Evolutionary conservation across 2,888 invertebrate species (phyloP).

Genomic region (Zygothrica quintamaculata): DNA sequence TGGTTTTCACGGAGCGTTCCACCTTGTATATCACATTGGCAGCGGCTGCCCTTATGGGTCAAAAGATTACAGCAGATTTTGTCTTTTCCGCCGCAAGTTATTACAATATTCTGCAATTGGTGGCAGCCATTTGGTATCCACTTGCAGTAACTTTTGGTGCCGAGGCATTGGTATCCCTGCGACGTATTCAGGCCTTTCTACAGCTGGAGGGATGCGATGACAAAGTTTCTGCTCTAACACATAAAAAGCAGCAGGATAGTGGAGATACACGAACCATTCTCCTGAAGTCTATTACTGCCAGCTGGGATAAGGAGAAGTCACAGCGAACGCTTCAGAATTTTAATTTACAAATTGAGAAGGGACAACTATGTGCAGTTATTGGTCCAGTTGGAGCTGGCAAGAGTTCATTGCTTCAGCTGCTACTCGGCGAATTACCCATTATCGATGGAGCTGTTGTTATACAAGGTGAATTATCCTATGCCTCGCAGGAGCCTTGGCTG

Average conservation of each 20-base stretch:
- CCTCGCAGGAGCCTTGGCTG: constrained; percentile 90
- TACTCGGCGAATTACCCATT: constrained; percentile 87
- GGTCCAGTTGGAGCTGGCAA: constrained; percentile 96
- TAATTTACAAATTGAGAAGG: constrained; percentile 86
- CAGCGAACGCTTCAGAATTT: constrained; percentile 86
- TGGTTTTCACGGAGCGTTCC: constrained; percentile 94
- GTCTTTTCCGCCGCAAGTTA: constrained; percentile 92
- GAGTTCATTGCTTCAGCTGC: constrained; percentile 85
- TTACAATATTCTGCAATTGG: constrained; percentile 89
- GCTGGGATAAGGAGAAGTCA: constrained; percentile 85
- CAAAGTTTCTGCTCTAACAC: constrained; percentile 75
- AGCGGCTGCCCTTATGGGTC: constrained; percentile 90
- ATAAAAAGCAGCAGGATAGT: constrained; percentile 65
- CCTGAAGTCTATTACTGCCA: constrained; percentile 85
- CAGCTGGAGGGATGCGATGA: constrained; percentile 86
- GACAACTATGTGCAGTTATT: constrained; percentile 91
- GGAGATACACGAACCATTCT: constrained; percentile 80
- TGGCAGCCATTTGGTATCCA: constrained; percentile 87
- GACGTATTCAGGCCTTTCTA: constrained; percentile 86
- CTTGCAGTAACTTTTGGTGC: constrained; percentile 86
- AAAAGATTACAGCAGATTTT: constrained; percentile 87
- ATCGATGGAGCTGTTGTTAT: constrained; percentile 85
- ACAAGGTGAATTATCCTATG: constrained; percentile 87
- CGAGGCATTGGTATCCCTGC: constrained; percentile 86
- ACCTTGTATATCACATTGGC: constrained; percentile 93